Percentiles rank a stretch among this genome's conserved stretches.
These are phyloP conservation scores for Oreotrochilus melanogaster DNA, from an alignment of 2,113 vertebrate genomes.

Conservation along the genomic window DNA sequence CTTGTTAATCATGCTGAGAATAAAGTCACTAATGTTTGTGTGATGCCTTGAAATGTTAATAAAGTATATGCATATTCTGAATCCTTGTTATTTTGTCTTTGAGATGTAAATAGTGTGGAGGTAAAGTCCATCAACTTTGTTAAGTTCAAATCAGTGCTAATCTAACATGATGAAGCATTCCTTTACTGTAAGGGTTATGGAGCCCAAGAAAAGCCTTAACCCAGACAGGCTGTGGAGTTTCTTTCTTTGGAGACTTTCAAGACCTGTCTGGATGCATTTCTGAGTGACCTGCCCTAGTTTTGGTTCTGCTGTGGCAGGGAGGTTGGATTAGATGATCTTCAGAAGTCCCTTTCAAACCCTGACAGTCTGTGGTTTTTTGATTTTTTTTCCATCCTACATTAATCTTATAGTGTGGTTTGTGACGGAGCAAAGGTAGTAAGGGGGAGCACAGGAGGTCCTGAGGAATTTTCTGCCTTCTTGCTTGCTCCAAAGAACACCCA, in stretches of 20 bases:
- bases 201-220: too few relatives aligned
- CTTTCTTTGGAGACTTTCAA: too few relatives aligned
- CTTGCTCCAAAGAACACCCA: background rate
- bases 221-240: too few relatives aligned
- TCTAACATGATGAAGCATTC: too few relatives aligned
- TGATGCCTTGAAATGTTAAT: background rate
- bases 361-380: too few relatives aligned
- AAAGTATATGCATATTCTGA: background rate
- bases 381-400: background rate
- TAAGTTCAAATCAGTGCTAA: background rate
- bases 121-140: background rate
- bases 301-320: too few relatives aligned
- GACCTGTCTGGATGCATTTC: too few relatives aligned
- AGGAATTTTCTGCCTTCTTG: background rate
- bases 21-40: background rate
- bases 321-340: too few relatives aligned
- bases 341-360: too few relatives aligned
- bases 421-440: background rate
- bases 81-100: background rate
- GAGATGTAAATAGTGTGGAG: background rate
- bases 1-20: background rate
- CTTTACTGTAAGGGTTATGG: too few relatives aligned
- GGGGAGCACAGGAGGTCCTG: background rate
- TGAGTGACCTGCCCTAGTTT: too few relatives aligned
- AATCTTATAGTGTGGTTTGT: rapidly evolving